Conservation (phyloP, 2,888 invertebrate species). For the Branchinecta sandiegonensis region DNA sequence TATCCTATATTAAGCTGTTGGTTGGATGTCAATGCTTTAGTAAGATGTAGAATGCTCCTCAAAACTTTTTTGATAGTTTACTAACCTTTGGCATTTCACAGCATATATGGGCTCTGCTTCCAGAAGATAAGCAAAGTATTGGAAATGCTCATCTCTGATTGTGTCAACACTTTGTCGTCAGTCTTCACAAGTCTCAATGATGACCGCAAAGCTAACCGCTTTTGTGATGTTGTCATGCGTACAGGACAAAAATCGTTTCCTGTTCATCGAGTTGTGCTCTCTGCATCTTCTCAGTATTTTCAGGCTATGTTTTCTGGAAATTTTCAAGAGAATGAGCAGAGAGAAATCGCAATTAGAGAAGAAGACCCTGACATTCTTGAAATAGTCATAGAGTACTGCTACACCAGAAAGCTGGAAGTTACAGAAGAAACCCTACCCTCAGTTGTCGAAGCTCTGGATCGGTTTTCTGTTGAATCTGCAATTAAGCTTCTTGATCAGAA, state of each 20-base stretch:
- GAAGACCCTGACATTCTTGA: neutral
- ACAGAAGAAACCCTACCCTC: neutral
- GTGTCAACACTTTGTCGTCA: neutral
- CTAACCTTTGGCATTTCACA: too few relatives aligned
- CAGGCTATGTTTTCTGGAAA: neutral
- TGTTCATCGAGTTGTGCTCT: slow-evolving; percentile 2
- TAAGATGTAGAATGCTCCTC: too few relatives aligned
- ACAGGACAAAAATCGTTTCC: neutral
- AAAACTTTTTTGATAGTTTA: too few relatives aligned
- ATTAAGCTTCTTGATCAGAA: slow-evolving; percentile 15
- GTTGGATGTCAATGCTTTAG: too few relatives aligned
- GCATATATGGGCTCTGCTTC: too few relatives aligned
- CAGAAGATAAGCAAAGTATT: neutral
- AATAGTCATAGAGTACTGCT: neutral
- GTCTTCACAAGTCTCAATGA: neutral
- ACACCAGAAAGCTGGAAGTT: neutral
- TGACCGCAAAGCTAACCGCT: neutral
- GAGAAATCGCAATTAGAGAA: neutral
- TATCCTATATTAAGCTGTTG: too few relatives aligned
- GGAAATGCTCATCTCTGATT: neutral
- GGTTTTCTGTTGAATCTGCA: slow-evolving; percentile 9
- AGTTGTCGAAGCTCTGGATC: slow-evolving; percentile 1
- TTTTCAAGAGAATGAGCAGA: slow-evolving; percentile 7
- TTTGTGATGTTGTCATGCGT: neutral
- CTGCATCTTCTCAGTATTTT: neutral